Base-by-base conservation (phyloP, 2,888 invertebrate species). In the Drosophila percnosoma region DNA sequence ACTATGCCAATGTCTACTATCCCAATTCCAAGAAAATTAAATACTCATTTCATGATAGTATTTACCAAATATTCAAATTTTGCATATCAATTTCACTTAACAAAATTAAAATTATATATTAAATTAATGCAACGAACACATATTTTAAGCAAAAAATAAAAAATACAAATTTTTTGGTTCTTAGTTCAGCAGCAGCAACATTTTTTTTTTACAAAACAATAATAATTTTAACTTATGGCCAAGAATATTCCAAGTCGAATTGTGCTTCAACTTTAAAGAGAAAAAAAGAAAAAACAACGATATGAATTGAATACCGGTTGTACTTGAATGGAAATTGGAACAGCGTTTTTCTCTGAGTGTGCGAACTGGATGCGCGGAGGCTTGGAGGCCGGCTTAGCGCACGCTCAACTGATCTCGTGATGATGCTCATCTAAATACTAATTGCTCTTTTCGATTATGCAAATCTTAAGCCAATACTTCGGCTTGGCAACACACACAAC, bases 341-440 rank as follows among this genome's bases (percentile, higher is more conserved):
- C 27, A 27, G 18, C 10, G 27, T 27, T 49, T 55, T 55, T 55
- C 38, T 38, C 34, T 13, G 11, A 57, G 57, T 40, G 40, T 57
- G 29, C 4, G n/a, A 36, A 36, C 21, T 27, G 51, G 33, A 36
- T 15, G 42, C 34, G 40, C 45, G 63, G 21, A 59, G 42, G 62
- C 58, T 62, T 31, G 36, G 45, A 38, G 38, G 48, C 67, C 61
- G 75, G 62, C 53, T 59, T 34, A n/a, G 34, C 51, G 51, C 45
- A 55, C 40, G 45, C 36, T 54, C 21, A 72, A 36, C 73, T 52
- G 67, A 75, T 75, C 78, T 68, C 65, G 78, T 63, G 61, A 59
- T 63, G 63, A 31, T 31, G 24, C 60, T 59, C 51, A 70, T 63
- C 71, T 66, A 60, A 75, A 65, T 65, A 34, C 48, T 52, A 53